phyloP scores from a whole-genome alignment of 2,113 vertebrate species.

The Elaphurus davidianus region DNA sequence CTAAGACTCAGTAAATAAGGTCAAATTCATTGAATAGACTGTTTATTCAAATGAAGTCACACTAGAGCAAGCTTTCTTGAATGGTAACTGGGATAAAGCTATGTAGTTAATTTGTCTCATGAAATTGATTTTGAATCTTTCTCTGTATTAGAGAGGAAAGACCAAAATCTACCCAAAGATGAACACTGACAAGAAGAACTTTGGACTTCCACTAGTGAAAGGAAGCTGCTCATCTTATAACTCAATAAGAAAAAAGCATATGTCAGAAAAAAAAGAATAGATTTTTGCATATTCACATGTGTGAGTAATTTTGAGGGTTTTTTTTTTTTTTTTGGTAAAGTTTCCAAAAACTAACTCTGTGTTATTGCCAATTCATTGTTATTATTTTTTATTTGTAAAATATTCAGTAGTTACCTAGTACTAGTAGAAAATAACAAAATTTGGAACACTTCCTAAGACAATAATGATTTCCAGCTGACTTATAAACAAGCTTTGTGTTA shows the following conservation, averaged over 20 bases:
- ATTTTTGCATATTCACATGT: not conserved
- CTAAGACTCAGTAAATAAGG: not conserved
- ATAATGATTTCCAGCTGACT: not conserved
- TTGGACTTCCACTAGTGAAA: not conserved
- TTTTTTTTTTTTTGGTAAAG: not conserved
- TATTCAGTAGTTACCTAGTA: not conserved
- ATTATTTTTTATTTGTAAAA: not conserved
- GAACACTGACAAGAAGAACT: not conserved
- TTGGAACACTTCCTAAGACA: not conserved
- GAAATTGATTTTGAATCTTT: constrained; percentile 8
- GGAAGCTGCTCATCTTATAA: not conserved
- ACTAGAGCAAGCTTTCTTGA: not conserved
- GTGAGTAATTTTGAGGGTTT: not conserved
- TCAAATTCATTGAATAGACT: not conserved
- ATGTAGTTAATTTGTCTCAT: constrained; percentile 12
- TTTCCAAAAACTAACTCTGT: not conserved
- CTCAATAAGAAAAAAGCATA: not conserved
- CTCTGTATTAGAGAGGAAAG: not conserved
- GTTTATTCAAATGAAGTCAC: not conserved
- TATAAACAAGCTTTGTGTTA: not conserved
- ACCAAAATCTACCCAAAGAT: not conserved
- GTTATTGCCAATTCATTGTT: not conserved
- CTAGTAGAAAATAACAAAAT: constrained; percentile 5
- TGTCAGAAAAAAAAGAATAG: not conserved
- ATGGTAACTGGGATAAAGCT: not conserved